Base-by-base conservation (phyloP, 1,140 invertebrate genomes). In the Triops longicaudatus region DNA sequence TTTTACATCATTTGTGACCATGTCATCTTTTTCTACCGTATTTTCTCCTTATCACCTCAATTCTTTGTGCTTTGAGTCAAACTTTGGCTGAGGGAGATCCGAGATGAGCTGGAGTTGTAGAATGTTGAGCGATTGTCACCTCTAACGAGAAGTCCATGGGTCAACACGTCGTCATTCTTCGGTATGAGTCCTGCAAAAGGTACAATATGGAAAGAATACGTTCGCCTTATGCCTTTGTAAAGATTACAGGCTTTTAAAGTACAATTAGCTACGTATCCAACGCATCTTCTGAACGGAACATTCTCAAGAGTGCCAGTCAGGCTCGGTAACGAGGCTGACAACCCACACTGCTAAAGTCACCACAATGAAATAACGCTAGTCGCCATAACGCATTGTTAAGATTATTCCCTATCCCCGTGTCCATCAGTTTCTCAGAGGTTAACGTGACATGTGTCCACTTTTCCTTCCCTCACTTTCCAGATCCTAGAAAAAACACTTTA, bases 291-390 rank as follows among this genome's bases (percentile, higher is more conserved):
- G 50, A 14, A 22, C 22, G 50, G 50, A 63, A 63, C 50, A 17
- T 37, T 7, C 50, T 63, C 50, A 63, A 63, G 50, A 63, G 50
- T 63, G 50, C 50, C 50, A 63, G 50, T 63, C 50, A 63, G 50
- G 50, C 50, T 63, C 22, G 50, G 50, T 63, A 63, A 63, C 7
- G 50, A 63, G 50, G 50, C 50, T 22, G 22, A 17, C 50, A 63
- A 22, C 50, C 50, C 50, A 63, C 22, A 63, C 22, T 17, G 50
- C 22, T 10, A 44, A 63, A 63, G n/a, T 22, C 6, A 22, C 50
- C 50, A 63, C 50, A 63, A 63, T 22, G 6, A 63, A 63, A 63
- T n/a, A 63, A 63, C n/a, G 17, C 14, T 63, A 22, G 22, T 17
- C 50, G 50, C 22, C 6, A 17, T 63, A 63, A 22, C 5, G 50